These are phyloP conservation scores for Papilio dardanus DNA, from an alignment of 1,140 invertebrate species.

Conservation along the genomic window DNA sequence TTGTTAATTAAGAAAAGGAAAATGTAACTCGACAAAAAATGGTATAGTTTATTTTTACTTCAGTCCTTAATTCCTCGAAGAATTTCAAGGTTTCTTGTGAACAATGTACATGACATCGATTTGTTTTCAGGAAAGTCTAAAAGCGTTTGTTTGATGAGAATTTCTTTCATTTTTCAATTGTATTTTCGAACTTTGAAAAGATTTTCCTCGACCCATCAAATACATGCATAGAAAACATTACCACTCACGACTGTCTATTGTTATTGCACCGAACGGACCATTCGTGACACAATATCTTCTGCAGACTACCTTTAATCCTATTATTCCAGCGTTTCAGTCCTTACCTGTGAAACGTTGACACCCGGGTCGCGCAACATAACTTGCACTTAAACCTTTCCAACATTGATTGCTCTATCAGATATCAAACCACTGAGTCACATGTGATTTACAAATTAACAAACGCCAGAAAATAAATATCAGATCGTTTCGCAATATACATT, in stretches of 20 bases:
- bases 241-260: neutral
- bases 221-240: neutral
- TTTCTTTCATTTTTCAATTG: neutral
- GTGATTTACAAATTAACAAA: neutral
- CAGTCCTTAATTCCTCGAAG: neutral
- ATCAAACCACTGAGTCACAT: slow-evolving; percentile 10
- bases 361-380: slow-evolving; percentile 29
- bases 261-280: neutral
- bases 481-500: slow-evolving; percentile 29
- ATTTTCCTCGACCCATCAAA: neutral
- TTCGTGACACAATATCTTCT: neutral
- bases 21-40: neutral
- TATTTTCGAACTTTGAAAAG: neutral
- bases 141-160: neutral
- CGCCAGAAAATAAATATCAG: neutral
- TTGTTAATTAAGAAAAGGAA: neutral
- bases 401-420: neutral
- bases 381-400: neutral
- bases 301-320: neutral
- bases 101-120: neutral
- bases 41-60: neutral
- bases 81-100: neutral
- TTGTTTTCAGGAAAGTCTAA: neutral
- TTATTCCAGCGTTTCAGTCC: neutral
- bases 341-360: slow-evolving; percentile 27